These are phyloP conservation scores for Aurelia aurita complex sp. Pacific DNA, from an alignment of 30 jellyfish, hydroid and myxozoan genomes.

Conservation along the genomic window DNA sequence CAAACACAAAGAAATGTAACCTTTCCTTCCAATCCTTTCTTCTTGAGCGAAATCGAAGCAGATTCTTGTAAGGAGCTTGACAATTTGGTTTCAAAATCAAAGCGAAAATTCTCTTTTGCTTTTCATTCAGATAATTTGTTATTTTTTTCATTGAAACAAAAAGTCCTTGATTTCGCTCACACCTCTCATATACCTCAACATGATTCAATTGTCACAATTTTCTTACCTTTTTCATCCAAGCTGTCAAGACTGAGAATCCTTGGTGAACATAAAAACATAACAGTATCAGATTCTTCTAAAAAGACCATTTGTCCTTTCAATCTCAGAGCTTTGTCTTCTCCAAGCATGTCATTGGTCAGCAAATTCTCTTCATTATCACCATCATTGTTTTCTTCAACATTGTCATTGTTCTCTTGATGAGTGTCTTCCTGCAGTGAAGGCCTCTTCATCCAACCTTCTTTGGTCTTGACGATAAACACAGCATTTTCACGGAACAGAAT, in stretches of 20 bases:
- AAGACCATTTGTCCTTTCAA: slow-evolving; percentile 87
- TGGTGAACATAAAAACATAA: slow-evolving; percentile 77
- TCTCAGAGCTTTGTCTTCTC: slow-evolving; percentile 59
- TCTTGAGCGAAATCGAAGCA: no score
- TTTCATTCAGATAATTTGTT: no score
- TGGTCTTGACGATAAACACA: slow-evolving; percentile 65
- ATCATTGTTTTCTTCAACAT: background rate
- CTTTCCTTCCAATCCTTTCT: no score
- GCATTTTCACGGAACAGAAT: slow-evolving; percentile 67
- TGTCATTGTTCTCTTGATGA: background rate
- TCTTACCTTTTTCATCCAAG: slow-evolving; percentile 78
- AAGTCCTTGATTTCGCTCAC: no score
- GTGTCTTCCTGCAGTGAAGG: slow-evolving; percentile 61
- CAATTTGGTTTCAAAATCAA: no score
- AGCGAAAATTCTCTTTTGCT: no score
- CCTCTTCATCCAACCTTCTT: slow-evolving; percentile 52
- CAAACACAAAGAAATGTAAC: no score
- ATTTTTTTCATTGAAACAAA: no score
- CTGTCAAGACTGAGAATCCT: slow-evolving; percentile 85
- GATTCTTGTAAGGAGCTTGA: no score
- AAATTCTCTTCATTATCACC: slow-evolving; percentile 28
- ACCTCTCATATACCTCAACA: no score
- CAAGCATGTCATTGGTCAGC: slow-evolving; percentile 26
- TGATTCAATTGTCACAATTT: no score
- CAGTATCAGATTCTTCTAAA: slow-evolving; percentile 69